A percentile compares a stretch with the other conserved stretches of the same genome.
These are phyloP conservation scores for Colostygia pectinataria DNA, from an alignment of 2,888 invertebrate genomes.

Conservation along the genomic window DNA sequence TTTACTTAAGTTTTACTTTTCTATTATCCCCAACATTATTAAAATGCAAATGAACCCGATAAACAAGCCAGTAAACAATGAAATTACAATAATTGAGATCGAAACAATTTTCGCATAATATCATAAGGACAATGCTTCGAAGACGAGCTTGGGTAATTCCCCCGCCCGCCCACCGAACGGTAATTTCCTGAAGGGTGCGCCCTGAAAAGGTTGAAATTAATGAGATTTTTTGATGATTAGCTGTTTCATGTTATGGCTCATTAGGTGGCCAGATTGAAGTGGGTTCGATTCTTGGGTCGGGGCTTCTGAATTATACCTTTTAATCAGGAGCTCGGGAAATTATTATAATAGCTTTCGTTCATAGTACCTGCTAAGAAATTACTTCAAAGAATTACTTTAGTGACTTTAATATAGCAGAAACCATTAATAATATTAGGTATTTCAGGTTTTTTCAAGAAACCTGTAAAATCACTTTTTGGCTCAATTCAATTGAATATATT, in stretches of 20 bases:
- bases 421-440: too few species aligned
- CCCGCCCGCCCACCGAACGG: constrained; percentile 5
- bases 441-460: too few species aligned
- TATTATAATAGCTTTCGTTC: background rate
- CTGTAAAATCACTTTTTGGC: too few species aligned
- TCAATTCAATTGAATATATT: too few species aligned
- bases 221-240: constrained; percentile 31
- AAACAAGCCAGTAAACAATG: constrained; percentile 24
- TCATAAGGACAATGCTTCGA: constrained; percentile 21
- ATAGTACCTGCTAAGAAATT: too few species aligned
- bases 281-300: constrained; percentile 19
- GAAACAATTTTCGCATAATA: constrained; percentile 23
- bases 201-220: constrained; percentile 26
- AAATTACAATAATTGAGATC: constrained; percentile 27
- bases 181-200: constrained; percentile 21
- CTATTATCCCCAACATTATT: constrained; percentile 3
- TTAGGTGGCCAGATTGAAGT: constrained; percentile 24
- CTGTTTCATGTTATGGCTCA: constrained; percentile 28
- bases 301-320: background rate
- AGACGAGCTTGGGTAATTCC: constrained; percentile 2
- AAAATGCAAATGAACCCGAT: constrained; percentile 22
- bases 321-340: background rate
- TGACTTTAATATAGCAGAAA: too few species aligned
- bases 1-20: background rate
- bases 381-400: too few species aligned